Conservation (phyloP, 2,113 vertebrate species). For the Rhinopomastus cyanomelas region DNA sequence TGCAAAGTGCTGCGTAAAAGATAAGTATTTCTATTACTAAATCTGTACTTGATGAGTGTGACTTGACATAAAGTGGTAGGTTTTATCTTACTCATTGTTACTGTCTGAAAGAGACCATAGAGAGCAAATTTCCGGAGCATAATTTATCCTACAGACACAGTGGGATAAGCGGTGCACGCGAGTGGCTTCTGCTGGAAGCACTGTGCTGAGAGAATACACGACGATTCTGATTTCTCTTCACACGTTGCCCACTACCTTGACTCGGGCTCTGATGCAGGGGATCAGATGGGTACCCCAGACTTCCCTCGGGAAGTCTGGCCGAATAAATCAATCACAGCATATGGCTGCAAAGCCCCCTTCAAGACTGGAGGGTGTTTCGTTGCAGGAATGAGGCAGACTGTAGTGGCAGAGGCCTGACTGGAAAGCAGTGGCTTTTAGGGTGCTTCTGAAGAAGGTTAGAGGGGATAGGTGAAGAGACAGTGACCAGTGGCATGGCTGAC, state of each 20-base stretch:
- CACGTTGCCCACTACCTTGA: background rate
- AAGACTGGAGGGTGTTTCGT: background rate
- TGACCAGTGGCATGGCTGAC: accelerated
- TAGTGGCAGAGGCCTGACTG: background rate
- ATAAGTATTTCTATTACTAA: conserved; percentile 59
- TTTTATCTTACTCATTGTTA: conserved; percentile 54
- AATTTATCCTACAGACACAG: conserved; percentile 23
- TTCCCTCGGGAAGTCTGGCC: background rate
- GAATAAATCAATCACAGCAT: background rate
- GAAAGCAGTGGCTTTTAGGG: background rate
- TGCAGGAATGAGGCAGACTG: background rate
- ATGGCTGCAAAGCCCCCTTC: background rate
- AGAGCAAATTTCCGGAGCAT: conserved; percentile 20
- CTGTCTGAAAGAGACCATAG: conserved; percentile 48
- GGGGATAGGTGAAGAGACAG: accelerated
- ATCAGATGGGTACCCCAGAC: background rate
- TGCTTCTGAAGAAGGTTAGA: accelerated
- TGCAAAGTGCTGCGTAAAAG: conserved; percentile 63
- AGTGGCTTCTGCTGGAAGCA: background rate
- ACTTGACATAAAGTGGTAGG: conserved; percentile 55
- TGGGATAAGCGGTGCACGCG: background rate
- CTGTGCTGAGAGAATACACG: accelerated
- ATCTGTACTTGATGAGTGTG: conserved; percentile 40
- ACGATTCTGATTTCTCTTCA: background rate
- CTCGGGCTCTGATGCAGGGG: background rate